These are phyloP conservation scores for Shargacucullia verbasci DNA, from an alignment of 2,888 invertebrate genomes.

Conservation along the genomic window DNA sequence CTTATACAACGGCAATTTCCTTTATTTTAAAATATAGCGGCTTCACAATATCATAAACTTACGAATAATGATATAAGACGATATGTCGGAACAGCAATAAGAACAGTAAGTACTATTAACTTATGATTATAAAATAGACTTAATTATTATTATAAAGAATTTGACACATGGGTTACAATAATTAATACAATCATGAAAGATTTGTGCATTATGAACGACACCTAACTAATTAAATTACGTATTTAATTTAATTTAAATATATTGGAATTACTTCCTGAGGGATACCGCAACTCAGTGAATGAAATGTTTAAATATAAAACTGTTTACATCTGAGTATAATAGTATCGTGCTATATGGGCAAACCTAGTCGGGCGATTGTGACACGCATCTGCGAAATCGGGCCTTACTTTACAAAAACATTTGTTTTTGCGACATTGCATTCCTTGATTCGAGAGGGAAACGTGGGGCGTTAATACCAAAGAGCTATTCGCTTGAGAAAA, in stretches of 20 bases:
- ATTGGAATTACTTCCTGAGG: constrained; percentile 87
- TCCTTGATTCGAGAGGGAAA: constrained; percentile 78
- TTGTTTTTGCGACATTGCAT: constrained; percentile 86
- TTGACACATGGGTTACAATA: constrained; percentile 87
- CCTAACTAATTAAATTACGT: constrained; percentile 71
- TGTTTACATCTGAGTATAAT: constrained; percentile 69
- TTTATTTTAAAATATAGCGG: constrained; percentile 89
- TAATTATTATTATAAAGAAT: constrained; percentile 76
- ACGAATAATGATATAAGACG: constrained; percentile 86
- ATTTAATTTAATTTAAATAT: constrained; percentile 67
- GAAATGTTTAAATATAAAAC: constrained; percentile 64
- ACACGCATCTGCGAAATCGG: constrained; percentile 85
- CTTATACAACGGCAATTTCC: constrained; percentile 88
- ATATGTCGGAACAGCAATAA: constrained; percentile 88
- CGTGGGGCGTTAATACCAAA: constrained; percentile 81
- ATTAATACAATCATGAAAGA: constrained; percentile 71
- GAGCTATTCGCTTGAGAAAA: constrained; percentile 82
- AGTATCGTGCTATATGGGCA: constrained; percentile 86
- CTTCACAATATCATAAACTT: constrained; percentile 87
- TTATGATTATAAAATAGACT: constrained; percentile 78
- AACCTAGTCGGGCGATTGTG: constrained; percentile 85
- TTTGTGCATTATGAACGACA: constrained; percentile 73
- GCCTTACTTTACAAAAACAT: constrained; percentile 64
- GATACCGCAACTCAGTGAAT: constrained; percentile 78
- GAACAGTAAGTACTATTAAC: constrained; percentile 83